phyloP scores from a whole-genome alignment of 2,113 vertebrate genomes.

The Rutilus rutilus region DNA sequence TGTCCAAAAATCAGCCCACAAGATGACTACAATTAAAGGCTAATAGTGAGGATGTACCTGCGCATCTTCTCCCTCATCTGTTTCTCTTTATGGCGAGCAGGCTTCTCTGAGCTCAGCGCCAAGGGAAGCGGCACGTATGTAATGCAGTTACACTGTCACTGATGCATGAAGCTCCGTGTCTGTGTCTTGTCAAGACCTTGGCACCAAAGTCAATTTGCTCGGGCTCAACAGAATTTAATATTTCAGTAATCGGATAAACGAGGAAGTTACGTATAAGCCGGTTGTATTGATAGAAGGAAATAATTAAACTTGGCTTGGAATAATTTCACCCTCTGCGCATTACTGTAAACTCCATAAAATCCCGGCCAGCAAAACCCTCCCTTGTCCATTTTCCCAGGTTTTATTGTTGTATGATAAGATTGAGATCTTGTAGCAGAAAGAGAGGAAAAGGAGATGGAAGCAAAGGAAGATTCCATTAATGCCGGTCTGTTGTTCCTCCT shows the following conservation, averaged over 20 bases:
- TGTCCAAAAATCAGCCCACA: constrained; percentile 35
- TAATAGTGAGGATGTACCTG: constrained; percentile 47
- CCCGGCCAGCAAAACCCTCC: constrained; percentile 57
- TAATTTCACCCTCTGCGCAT: constrained; percentile 78
- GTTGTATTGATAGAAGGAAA: constrained; percentile 78
- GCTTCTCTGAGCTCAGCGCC: constrained; percentile 67
- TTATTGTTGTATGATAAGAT: constrained; percentile 71
- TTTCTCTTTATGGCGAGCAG: constrained; percentile 63
- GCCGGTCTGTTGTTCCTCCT: constrained; percentile 67
- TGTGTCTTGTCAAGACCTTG: constrained; percentile 83
- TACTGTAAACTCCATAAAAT: constrained; percentile 77
- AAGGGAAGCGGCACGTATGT: constrained; percentile 77
- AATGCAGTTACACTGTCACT: constrained; percentile 78
- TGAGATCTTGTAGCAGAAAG: constrained; percentile 64
- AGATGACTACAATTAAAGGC: constrained; percentile 57
- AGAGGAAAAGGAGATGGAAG: constrained; percentile 64
- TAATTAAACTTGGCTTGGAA: constrained; percentile 77
- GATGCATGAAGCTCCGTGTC: constrained; percentile 78
- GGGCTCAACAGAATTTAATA: constrained; percentile 78
- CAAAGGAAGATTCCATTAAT: constrained; percentile 70
- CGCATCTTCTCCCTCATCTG: constrained; percentile 48
- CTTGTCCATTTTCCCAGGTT: constrained; percentile 58
- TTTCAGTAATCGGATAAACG: constrained; percentile 80
- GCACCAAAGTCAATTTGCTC: constrained; percentile 83
- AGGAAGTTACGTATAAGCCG: constrained; percentile 75